These are phyloP conservation scores for Rhinichthys osculus DNA, from an alignment of 2,797 vertebrate species.

Conservation along the genomic window DNA sequence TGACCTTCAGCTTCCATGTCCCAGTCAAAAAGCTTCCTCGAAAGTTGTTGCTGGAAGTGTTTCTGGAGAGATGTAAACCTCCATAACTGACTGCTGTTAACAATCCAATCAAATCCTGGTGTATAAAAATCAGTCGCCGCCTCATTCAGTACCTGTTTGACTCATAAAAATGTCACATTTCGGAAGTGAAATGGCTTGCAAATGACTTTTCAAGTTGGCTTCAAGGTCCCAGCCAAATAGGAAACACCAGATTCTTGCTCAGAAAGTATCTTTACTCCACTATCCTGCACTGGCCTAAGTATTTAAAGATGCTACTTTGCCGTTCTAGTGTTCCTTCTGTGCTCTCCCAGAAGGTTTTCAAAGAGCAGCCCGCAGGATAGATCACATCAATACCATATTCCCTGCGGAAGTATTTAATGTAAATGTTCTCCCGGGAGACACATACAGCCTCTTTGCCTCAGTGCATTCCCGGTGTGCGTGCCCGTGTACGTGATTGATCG, in stretches of 20 bases:
- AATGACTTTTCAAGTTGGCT: slow-evolving; percentile 59
- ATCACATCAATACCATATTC: not conserved
- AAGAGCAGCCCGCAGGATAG: not conserved
- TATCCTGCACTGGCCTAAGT: not conserved
- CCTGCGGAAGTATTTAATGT: slow-evolving; percentile 18
- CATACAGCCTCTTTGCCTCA: slow-evolving; percentile 35
- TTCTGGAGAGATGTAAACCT: not conserved
- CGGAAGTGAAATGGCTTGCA: not conserved
- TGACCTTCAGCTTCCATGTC: not conserved
- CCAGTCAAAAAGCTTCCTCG: not conserved
- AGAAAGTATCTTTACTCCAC: slow-evolving; percentile 9
- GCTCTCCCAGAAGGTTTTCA: slow-evolving; percentile 6
- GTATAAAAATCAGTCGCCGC: not conserved
- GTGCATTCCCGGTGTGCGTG: slow-evolving; percentile 34
- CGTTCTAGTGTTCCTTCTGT: not conserved
- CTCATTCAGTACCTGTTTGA: not conserved
- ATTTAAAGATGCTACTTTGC: slow-evolving; percentile 33
- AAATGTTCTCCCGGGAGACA: slow-evolving; percentile 64
- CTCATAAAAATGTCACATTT: not conserved
- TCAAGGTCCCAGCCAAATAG: slow-evolving; percentile 72
- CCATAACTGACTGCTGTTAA: not conserved
- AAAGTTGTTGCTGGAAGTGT: not conserved
- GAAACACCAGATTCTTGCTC: slow-evolving; percentile 70
- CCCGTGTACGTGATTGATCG: slow-evolving; percentile 33
- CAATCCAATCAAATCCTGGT: not conserved